Base-by-base conservation (phyloP, 1,140 invertebrate species). In the Pseudomyrmex concolor region DNA sequence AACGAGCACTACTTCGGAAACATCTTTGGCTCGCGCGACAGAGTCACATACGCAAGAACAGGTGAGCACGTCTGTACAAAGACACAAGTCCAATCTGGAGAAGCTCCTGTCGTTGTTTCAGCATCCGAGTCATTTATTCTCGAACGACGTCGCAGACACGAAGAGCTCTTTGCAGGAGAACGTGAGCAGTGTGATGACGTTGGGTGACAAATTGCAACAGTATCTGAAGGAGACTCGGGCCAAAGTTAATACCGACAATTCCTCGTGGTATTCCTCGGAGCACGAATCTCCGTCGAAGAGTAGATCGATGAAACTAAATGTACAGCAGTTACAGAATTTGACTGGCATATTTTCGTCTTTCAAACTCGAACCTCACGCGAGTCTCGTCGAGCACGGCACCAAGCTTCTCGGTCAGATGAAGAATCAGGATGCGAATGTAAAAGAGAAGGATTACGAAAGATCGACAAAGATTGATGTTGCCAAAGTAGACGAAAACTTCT, bases 181-280 rank as follows among this genome's bases (percentile, higher is more conserved):
- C 43, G 82, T 90, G 5, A 91, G 78, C 51, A 88, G 82, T 13
- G 71, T 90, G 77, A 86, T 91, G 78, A 83, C 87, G 7, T 59
- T 91, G 4, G 91, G 90, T 51, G 90, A 91, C 63, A 92, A 84
- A 57, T 80, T 92, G 64, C 91, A 92, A 51, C 90, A 91, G 60
- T 92, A 91, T 64, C 62, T 92, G 67, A 82, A 89, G 1, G 91
- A 92, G 0, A 64, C 85, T 4, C 83, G 66, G 64, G 72, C 71
- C 48, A 89, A 74, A 48, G 64, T 70, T 19, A 70, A 34, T 15
- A 60, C 55, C 64, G 57, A 82, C 2, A 45, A 15, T 34, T 34
- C 34, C 1, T 63, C 60, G 2, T 82, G 68, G 57, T 15, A 22
- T 10, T 82, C 68, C 12, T 83, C 15, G 72, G 83, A 83, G 34